Evolutionary conservation across 2,797 vertebrate species (phyloP).

Genomic region (Serranus cabrilla): DNA sequence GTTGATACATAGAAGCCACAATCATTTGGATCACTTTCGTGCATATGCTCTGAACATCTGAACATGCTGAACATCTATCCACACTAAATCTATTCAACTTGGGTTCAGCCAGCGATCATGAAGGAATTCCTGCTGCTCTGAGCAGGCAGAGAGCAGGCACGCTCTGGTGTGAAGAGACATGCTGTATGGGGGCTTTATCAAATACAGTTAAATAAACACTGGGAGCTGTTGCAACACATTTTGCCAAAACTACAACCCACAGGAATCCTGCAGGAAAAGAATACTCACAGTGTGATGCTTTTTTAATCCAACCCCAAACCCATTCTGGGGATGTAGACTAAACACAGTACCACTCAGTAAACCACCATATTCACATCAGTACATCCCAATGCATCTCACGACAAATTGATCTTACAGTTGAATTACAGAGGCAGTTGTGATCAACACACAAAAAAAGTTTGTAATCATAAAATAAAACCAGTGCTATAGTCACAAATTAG

Average conservation of each 20-base stretch:
- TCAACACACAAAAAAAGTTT: neutral
- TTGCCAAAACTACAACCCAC: slow-evolving; percentile 75
- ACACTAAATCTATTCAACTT: slow-evolving; percentile 60
- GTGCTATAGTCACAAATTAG: neutral
- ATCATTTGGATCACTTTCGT: slow-evolving; percentile 40
- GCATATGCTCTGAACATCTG: slow-evolving; percentile 59
- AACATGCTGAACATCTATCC: slow-evolving; percentile 56
- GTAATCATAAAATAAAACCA: slow-evolving; percentile 19
- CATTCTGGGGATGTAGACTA: slow-evolving; percentile 57
- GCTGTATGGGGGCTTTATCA: slow-evolving; percentile 73
- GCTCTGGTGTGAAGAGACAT: slow-evolving; percentile 72
- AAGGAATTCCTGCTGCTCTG: slow-evolving; percentile 68
- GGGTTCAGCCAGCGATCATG: slow-evolving; percentile 73
- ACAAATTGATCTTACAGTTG: slow-evolving; percentile 33
- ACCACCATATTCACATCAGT: slow-evolving; percentile 55
- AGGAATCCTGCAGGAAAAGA: slow-evolving; percentile 73
- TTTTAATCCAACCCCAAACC: slow-evolving; percentile 69
- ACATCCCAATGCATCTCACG: slow-evolving; percentile 35
- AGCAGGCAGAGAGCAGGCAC: slow-evolving; percentile 52
- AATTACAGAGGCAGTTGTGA: slow-evolving; percentile 16
- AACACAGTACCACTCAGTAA: slow-evolving; percentile 58
- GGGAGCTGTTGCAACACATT: slow-evolving; percentile 73
- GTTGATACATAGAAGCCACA: slow-evolving; percentile 18
- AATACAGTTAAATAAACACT: slow-evolving; percentile 77
- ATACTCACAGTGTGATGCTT: slow-evolving; percentile 61